Conservation (phyloP, 2,888 invertebrate species). For the Octonoba sinensis region DNA sequence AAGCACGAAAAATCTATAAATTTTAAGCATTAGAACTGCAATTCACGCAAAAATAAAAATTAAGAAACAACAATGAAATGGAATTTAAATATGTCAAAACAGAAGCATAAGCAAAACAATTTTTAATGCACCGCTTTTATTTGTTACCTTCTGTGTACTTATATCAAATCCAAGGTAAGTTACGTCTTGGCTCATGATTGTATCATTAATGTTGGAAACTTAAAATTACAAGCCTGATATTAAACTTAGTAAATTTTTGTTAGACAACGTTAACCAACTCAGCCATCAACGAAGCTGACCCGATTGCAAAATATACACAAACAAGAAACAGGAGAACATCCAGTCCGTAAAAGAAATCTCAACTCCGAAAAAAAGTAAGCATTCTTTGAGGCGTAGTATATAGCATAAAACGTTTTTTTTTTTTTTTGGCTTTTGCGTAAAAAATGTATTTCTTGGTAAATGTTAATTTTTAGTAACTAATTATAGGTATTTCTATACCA, state of each 20-base stretch:
- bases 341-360: no score
- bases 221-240: background rate
- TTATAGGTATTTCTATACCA: no score
- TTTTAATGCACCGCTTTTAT: background rate
- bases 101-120: background rate
- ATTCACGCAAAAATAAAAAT: background rate
- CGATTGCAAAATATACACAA: slow-evolving; percentile 11
- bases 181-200: slow-evolving; percentile 17
- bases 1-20: no score
- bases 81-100: background rate
- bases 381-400: no score
- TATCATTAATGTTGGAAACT: background rate
- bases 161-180: slow-evolving; percentile 67
- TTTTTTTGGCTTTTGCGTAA: no score
- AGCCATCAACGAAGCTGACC: slow-evolving; percentile 1
- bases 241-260: no score
- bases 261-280: background rate
- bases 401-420: no score
- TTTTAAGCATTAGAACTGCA: no score
- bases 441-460: no score
- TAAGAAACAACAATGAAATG: background rate
- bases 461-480: no score
- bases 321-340: background rate
- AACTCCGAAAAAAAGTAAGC: no score
- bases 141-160: slow-evolving; percentile 67